Evolutionary conservation across 2,797 vertebrate genomes (phyloP), one percentile per base, ranked within the genome.

Genomic region (Chaunax sp.): DNA sequence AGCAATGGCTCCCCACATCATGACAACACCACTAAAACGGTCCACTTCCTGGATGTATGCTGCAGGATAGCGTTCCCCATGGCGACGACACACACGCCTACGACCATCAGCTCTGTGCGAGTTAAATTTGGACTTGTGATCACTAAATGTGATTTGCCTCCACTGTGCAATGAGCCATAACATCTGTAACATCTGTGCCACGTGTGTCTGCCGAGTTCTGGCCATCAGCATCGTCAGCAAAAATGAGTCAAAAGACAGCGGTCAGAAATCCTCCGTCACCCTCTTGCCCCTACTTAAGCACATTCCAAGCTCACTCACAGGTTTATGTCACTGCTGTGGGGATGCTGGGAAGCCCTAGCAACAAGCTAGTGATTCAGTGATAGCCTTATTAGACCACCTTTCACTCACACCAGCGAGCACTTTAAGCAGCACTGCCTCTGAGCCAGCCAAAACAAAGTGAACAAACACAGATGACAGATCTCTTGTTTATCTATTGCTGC

Each of bases 381-480:
- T 46, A 45, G 40, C 61, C 63, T 81, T 75, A 80, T 72, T 81
- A 70, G 77, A 52, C 69, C 47, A 30, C 56, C 61, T 77, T 66
- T 69, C 67, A 59, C 72, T 71, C 68, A 33, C 52, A 54, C 50
- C 37, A 58, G n/a, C 28, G 25, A 53, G 68, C 78, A 67, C 62
- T 59, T 64, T 79, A 75, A n/a, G 25, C 25, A 41, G 50, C 37
- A 40, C 63, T 33, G 46, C 50, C 68, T 50, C 40, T n/a, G 41
- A 40, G 60, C 50, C 26, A 53, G 62, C 35, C 25, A 61, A 63
- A 69, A 53, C 58, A 46, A 77, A 70, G 64, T 69, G 71, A 89
- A 61, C 72, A 75, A 87, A 87, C 73, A 77, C 63, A 72, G 68
- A 69, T 49, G 73, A 52, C 52, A 28, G 46, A 40, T 35, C 33